Conservation (phyloP, 1,140 invertebrate genomes). For the Cyclargus thomasi region DNA sequence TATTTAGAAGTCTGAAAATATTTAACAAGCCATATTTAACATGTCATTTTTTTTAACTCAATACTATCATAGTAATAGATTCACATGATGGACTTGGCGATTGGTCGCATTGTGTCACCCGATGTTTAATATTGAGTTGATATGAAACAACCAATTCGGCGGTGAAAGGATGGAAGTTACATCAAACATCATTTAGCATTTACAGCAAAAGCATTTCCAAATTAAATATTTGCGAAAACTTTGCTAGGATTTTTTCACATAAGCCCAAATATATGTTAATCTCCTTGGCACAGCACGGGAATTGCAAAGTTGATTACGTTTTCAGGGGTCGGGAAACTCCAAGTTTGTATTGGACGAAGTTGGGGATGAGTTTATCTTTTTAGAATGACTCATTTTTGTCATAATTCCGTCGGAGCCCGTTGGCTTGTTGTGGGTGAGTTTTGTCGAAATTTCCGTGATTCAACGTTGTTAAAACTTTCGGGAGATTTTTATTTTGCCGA, state of each 20-base stretch:
- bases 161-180: too few species aligned
- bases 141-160: too few species aligned
- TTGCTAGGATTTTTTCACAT: not conserved
- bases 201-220: not conserved
- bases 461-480: not conserved
- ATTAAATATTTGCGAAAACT: not conserved
- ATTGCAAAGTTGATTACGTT: not conserved
- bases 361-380: not conserved
- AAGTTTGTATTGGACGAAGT: not conserved
- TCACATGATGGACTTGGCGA: too few species aligned
- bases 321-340: not conserved
- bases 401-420: not conserved
- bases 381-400: not conserved
- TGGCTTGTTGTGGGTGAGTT: not conserved
- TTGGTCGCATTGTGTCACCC: too few species aligned
- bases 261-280: not conserved
- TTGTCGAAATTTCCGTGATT: not conserved
- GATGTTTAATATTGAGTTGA: too few species aligned
- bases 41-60: too few species aligned
- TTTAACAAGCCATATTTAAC: too few species aligned
- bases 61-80: too few species aligned
- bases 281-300: not conserved
- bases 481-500: not conserved
- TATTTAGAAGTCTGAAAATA: too few species aligned
- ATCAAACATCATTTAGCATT: too few species aligned